Evolutionary conservation across 2,113 vertebrate species (phyloP).

Genomic region (Scatophagus argus): DNA sequence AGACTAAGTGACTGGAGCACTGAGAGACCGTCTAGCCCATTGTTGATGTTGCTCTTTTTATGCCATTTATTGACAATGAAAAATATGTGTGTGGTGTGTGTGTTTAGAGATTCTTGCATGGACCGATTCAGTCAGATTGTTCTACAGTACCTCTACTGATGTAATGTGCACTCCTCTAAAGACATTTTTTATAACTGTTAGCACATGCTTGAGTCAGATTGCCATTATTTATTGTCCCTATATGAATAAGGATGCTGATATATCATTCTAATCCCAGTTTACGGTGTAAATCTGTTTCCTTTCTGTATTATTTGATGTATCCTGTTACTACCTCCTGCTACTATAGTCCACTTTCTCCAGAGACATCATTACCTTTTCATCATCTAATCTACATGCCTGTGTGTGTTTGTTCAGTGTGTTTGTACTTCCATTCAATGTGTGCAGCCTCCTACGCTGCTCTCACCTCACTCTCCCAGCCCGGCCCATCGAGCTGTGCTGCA

Average conservation of each 20-base stretch:
- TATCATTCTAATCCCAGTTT: background rate
- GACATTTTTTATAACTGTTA: background rate
- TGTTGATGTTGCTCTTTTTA: too few species aligned
- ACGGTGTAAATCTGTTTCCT: background rate
- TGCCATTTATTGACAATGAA: too few species aligned
- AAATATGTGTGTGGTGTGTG: too few species aligned
- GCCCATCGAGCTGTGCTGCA: conserved; percentile 62
- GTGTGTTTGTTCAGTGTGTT: background rate
- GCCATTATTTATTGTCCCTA: background rate
- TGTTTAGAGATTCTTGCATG: too few species aligned
- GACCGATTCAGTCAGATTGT: background rate
- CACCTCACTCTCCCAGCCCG: conserved; percentile 32
- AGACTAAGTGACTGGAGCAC: too few species aligned
- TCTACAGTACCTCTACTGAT: background rate
- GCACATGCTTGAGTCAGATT: background rate
- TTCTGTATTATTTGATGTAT: background rate
- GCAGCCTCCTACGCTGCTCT: conserved; percentile 44
- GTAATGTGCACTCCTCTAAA: background rate
- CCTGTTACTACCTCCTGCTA: background rate
- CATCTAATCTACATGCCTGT: background rate
- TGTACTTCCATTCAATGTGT: background rate
- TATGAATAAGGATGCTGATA: background rate
- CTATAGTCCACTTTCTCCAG: background rate
- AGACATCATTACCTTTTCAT: background rate
- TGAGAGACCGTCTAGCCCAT: too few species aligned